phyloP scores from a whole-genome alignment of 2,888 invertebrate species.

The Myopa testacea region DNA sequence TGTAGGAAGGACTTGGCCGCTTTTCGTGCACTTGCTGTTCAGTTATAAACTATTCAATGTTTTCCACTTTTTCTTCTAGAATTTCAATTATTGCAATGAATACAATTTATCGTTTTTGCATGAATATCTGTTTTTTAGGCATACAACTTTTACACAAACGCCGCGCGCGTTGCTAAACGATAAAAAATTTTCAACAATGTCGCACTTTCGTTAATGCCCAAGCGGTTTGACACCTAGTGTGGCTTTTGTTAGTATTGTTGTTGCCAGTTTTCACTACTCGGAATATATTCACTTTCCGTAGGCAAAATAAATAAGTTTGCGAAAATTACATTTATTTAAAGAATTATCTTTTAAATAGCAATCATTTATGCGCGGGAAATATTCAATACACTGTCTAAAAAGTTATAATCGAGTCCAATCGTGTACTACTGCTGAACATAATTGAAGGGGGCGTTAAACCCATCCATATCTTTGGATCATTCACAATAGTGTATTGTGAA shows the following conservation, averaged over 20 bases:
- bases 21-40: no score
- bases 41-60: no score
- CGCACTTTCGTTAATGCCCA: constrained; percentile 12
- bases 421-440: no score
- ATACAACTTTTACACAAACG: not conserved
- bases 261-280: not conserved
- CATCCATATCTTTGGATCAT: constrained; percentile 1
- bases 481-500: not conserved
- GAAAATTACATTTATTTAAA: not conserved
- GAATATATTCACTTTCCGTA: not conserved
- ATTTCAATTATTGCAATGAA: not conserved
- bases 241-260: not conserved
- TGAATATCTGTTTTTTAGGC: not conserved
- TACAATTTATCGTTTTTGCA: not conserved
- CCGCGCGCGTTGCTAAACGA: not conserved
- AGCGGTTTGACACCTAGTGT: constrained; percentile 17
- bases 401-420: no score
- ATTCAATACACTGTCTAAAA: no score
- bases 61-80: no score
- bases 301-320: not conserved
- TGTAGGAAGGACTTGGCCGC: not conserved
- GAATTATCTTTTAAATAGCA: no score
- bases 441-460: not conserved
- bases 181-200: constrained; percentile 11
- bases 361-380: no score